phyloP scores from a whole-genome alignment of 1,140 invertebrate species.

The Nebria ingens region DNA sequence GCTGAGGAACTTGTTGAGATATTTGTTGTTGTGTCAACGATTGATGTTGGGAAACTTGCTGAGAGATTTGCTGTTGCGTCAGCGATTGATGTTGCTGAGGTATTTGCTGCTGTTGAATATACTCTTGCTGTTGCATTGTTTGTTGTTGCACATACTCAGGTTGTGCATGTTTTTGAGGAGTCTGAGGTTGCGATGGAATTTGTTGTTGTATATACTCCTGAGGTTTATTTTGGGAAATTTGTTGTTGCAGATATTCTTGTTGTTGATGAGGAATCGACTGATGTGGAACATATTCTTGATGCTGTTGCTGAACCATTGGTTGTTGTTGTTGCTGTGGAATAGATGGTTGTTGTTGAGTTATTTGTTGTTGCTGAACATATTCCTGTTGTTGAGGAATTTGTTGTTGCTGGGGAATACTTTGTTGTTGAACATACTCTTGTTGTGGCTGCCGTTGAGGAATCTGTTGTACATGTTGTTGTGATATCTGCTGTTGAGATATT shows the following conservation, averaged over 20 bases:
- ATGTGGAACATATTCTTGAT: slow-evolving; percentile 15
- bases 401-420: slow-evolving; percentile 7
- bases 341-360: slow-evolving; percentile 29
- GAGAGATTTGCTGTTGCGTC: slow-evolving; percentile 3
- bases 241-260: no score
- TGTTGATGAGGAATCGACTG: no score
- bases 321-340: slow-evolving; percentile 21
- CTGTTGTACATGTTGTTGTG: slow-evolving; percentile 18
- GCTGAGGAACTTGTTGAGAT: slow-evolving; percentile 11
- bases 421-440: slow-evolving; percentile 18
- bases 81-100: slow-evolving; percentile 14
- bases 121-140: slow-evolving; percentile 15
- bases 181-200: slow-evolving; percentile 15
- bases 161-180: no score
- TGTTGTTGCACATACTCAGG: no score
- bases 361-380: slow-evolving; percentile 1
- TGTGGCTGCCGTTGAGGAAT: slow-evolving; percentile 2
- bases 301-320: slow-evolving; percentile 7
- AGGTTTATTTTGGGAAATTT: slow-evolving; percentile 20
- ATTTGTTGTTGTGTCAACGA: slow-evolving; percentile 33
- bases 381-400: slow-evolving; percentile 6
- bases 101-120: slow-evolving; percentile 15
- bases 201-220: slow-evolving; percentile 34
- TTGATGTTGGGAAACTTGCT: slow-evolving; percentile 25
- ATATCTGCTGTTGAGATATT: slow-evolving; percentile 17